Evolutionary conservation across 2,888 invertebrate species (phyloP), one percentile per base, ranked within the genome.

Genomic region (Rhaphigaster nebulosa): DNA sequence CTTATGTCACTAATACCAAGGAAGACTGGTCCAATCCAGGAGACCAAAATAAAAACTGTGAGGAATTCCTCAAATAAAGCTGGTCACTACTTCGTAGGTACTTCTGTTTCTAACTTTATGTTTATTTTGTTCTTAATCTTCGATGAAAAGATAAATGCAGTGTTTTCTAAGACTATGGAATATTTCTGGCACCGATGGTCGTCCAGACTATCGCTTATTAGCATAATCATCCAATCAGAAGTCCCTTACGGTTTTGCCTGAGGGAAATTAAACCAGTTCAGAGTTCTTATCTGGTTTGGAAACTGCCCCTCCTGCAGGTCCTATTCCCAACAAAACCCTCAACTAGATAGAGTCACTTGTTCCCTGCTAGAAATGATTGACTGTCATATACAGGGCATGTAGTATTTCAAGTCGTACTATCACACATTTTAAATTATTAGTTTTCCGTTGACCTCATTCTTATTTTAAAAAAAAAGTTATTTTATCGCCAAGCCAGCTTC

Each of bases 231-330:
- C 10, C 10, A 18, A 65, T 18, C 4, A 13, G 3, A 65, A 2
- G 29, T 65, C 38, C 38, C 20, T 29, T 76, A 20, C 38, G 5
- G 20, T 76, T 76, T 38, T 10, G 70, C 38, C 18, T 20, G 34
- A 76, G 70, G 38, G 70, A 76, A 76, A 38, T 76, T 76, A 38
- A 76, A 38, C 70, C 20, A 38, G 70, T 76, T 76, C 5, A 76
- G 70, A 76, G 70, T 76, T 76, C 70, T 76, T 76, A 76, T 76
- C 70, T 29, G 15, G 34, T 34, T 76, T 38, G 0, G 34, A 38
- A 76, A 76, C 70, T 38, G 34, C 38, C 70, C 12, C 34, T 38
- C 34, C 70, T 20, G 8, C 34, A 38, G 38, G 70, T 38, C 29
- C 34, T 29, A 3, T 29, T 15, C 29, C 65, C 0, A 13, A 65